Evolutionary conservation across 2,888 invertebrate species (phyloP), one percentile per base, ranked within the genome.

Genomic region (Chaetogeoica ovagalla): DNA sequence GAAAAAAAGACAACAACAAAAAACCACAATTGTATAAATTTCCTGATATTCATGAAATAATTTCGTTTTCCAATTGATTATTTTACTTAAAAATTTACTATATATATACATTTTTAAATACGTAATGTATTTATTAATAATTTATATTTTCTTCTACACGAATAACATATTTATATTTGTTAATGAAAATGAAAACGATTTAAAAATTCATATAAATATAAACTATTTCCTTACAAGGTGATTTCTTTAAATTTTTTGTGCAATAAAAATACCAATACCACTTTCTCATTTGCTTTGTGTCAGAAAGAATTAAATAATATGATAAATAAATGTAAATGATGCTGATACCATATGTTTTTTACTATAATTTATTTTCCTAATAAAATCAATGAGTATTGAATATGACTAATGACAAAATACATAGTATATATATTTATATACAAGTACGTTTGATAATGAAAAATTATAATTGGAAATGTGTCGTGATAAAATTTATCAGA

Each of bases 21-120:
- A 71, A 59, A 59, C 19, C 1, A 59, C 13, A 39, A 59, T 23
- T 30, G 23, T 68, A 66, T n/a, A 15, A 57, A 48, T 43, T 65
- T 66, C 66, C 43, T 66, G 57, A 66, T 48, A 59, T 68, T 59
- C 8, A 43, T 7, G 21, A 21, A 66, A 15, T 55, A 55, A 55
- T 19, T 55, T 19, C 5, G 19, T 13, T 52, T 11, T 55, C 19
- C 52, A 52, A 15, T 1, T 52, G 19, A 55, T 48, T 48, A 48
- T 48, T 48, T 9, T 13, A 48, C 13, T 43, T 6, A 39, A 43
- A 43, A 11, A 43, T 43, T 43, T 9, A 43, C 43, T 11, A 43
- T 43, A 30, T 30, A 30, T 30, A 30, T 43, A n/a, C n/a, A n/a
- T 43, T 43, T 43, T 43, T 43, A 43, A 43, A 13, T 13, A 48